Conservation (phyloP, 2,797 vertebrate genomes). For the Chloroceryle inda region DNA sequence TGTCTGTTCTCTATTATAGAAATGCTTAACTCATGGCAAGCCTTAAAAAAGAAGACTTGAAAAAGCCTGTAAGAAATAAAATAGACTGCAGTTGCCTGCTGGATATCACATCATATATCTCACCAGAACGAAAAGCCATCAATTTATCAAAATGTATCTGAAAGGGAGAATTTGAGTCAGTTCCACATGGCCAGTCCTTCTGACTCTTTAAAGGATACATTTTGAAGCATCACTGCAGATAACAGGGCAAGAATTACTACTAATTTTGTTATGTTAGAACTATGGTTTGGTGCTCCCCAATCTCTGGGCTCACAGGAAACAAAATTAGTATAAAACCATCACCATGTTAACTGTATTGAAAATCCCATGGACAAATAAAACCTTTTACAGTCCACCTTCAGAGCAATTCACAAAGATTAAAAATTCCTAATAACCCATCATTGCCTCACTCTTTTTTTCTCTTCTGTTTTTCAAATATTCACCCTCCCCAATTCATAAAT, state of each 20-base stretch:
- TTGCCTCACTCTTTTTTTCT: neutral
- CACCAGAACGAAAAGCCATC: constrained; percentile 78
- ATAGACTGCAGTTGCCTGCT: constrained; percentile 85
- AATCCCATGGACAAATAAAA: constrained; percentile 89
- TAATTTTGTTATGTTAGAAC: constrained; percentile 87
- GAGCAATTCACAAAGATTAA: constrained; percentile 52
- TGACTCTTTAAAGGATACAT: constrained; percentile 87
- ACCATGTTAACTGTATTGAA: constrained; percentile 87
- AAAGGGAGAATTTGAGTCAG: constrained; percentile 79
- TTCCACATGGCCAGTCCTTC: constrained; percentile 76
- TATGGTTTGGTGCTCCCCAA: constrained; percentile 69
- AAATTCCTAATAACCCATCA: constrained; percentile 21
- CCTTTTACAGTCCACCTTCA: constrained; percentile 63
- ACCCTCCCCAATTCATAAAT: neutral
- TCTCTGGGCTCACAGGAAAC: constrained; percentile 85
- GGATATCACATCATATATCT: constrained; percentile 86
- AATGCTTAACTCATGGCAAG: constrained; percentile 93
- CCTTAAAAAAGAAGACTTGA: constrained; percentile 84
- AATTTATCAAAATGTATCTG: constrained; percentile 96
- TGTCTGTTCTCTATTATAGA: constrained; percentile 92
- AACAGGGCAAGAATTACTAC: constrained; percentile 89
- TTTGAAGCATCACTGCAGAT: constrained; percentile 94
- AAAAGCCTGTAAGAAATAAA: constrained; percentile 75
- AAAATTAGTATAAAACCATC: constrained; percentile 90
- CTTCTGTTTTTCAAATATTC: neutral